Evolutionary conservation across 2,888 invertebrate genomes (phyloP).

Genomic region (Stenchaetothrips biformis): DNA sequence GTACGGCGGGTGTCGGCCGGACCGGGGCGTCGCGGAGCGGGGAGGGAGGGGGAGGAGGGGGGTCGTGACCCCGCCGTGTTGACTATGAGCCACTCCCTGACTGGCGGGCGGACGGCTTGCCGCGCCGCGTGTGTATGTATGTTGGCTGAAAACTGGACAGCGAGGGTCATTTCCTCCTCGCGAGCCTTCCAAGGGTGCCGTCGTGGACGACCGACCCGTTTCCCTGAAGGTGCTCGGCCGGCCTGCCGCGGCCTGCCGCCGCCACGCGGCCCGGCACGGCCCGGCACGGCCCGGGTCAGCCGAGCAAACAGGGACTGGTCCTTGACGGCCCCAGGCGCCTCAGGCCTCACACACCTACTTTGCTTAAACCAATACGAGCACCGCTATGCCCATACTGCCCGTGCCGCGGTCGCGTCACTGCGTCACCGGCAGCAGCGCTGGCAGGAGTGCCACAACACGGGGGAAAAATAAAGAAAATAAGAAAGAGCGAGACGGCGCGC

Average conservation of each 20-base stretch:
- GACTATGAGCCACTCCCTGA: constrained; percentile 14
- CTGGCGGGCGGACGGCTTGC: too few relatives aligned
- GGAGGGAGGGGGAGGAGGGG: too few relatives aligned
- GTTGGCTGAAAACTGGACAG: too few relatives aligned
- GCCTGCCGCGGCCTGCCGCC: too few relatives aligned
- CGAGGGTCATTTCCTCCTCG: too few relatives aligned
- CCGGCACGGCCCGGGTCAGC: not conserved
- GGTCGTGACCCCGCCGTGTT: not conserved
- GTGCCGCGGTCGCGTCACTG: not conserved
- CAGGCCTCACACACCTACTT: not conserved
- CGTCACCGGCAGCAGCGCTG: not conserved
- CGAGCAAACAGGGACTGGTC: not conserved
- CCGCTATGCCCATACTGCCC: not conserved
- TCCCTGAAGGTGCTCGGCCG: not conserved
- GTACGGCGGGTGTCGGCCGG: not conserved
- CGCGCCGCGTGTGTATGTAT: too few relatives aligned
- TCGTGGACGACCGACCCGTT: too few relatives aligned
- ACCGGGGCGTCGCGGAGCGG: not conserved
- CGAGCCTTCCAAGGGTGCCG: too few relatives aligned
- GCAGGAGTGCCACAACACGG: not conserved
- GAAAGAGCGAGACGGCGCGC: not conserved
- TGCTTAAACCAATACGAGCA: constrained; percentile 15
- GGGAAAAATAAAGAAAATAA: not conserved
- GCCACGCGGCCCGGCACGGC: too few relatives aligned
- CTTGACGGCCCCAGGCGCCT: not conserved